Evolutionary conservation across 1,140 invertebrate species (phyloP), one percentile per base, ranked within the genome.

Genomic region (Odontomachus brunneus): DNA sequence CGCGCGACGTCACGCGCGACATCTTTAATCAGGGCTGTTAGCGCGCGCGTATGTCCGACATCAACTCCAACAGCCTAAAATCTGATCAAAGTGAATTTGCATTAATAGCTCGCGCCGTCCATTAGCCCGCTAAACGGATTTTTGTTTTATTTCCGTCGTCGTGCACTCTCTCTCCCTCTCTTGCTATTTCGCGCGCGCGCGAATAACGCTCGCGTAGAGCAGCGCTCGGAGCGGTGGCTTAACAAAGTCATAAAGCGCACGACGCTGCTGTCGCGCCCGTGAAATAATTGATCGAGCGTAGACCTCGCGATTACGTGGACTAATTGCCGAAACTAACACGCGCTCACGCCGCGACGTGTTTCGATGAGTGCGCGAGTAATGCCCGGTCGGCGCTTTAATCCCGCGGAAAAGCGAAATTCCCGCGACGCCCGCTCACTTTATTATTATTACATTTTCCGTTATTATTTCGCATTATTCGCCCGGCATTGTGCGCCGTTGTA

Each of bases 51-150:
- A 33, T 38, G 38, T 7, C 60, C 53, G 26, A 53, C 60, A 53
- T 44, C 59, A 60, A 49, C 24, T 57, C 44, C 26, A 26, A 49
- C 82, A 12, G 19, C n/a, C 66, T 82, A 78, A 78, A 89, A 90
- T 89, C 87, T 84, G 80, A 75, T 84, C 76, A 89, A 90, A 90
- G 89, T 81, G 85, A 90, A 90, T 91, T 89, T 90, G 84, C 87
- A 91, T 91, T 91, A 89, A 88, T 84, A 87, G 88, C 82, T 85
- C 88, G 72, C 80, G 63, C 65, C 87, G 76, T 91, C 90, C 89
- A 91, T 90, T 90, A 90, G 87, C 71, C 63, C 60, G 87, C 73
- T 86, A 91, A 89, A 85, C 89, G 84, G 75, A 90, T 91, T 91
- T 89, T 91, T 91, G 85, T 82, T 86, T 89, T 85, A 89, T 87